phyloP scores from a whole-genome alignment of 2,113 vertebrate species.

The Toxostoma redivivum region DNA sequence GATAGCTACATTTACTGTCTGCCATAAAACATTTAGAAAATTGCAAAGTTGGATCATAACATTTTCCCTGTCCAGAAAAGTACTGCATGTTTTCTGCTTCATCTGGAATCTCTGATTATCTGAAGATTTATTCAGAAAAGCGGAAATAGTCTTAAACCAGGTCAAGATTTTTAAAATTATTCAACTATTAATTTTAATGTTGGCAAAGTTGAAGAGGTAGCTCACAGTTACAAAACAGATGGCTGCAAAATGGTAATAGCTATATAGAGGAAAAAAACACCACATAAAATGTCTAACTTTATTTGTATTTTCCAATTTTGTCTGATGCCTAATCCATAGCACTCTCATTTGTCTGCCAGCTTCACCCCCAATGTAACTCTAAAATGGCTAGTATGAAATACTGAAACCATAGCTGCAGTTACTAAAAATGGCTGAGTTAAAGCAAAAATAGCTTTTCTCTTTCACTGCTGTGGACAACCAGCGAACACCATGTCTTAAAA shows the following conservation, averaged over 20 bases:
- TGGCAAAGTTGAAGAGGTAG: not conserved
- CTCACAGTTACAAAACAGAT: not conserved
- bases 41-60: not conserved
- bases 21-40: constrained; percentile 34
- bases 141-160: not conserved
- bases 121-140: not conserved
- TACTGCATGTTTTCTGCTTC: not conserved
- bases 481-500: not conserved
- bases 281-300: not conserved
- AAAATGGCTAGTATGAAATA: not conserved
- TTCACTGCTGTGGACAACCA: not conserved
- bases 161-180: not conserved
- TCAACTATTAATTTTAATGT: not conserved
- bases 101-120: not conserved
- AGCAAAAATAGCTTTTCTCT: not conserved
- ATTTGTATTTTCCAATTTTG: constrained; percentile 25
- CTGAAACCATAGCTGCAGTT: not conserved
- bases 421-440: not conserved
- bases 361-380: not conserved
- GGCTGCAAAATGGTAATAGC: not conserved
- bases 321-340: not conserved
- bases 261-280: not conserved
- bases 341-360: not conserved
- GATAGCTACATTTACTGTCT: not conserved
- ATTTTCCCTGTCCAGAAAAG: not conserved